These are phyloP conservation scores for Podocnemis expansa DNA, from an alignment of 2,113 vertebrate genomes.

Conservation along the genomic window DNA sequence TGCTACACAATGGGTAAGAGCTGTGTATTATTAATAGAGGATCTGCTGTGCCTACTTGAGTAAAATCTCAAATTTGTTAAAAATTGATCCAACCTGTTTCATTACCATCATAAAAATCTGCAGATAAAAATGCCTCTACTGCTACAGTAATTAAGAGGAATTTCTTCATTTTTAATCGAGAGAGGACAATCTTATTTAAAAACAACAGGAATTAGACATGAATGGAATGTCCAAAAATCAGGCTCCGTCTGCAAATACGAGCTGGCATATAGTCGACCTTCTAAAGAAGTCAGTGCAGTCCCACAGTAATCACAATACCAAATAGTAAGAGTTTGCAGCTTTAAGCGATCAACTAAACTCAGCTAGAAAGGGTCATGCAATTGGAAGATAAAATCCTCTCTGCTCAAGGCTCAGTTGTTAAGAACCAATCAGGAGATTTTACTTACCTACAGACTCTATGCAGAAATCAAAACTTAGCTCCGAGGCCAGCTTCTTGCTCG, in stretches of 20 bases:
- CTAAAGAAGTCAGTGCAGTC: not conserved
- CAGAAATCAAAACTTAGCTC: constrained; percentile 98
- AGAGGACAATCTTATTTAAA: not conserved
- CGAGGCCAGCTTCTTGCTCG: constrained; percentile 96
- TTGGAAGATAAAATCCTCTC: not conserved
- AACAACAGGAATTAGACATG: not conserved
- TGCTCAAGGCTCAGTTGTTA: not conserved
- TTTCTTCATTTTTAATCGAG: not conserved
- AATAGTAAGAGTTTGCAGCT: accelerated
- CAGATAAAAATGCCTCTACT: not conserved
- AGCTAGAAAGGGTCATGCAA: not conserved
- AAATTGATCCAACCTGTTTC: not conserved
- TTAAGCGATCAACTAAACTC: too few species aligned
- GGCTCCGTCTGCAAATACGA: accelerated
- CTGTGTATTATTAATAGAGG: not conserved
- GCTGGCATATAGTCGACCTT: not conserved
- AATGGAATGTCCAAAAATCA: not conserved
- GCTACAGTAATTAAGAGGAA: not conserved
- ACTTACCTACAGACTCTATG: constrained; percentile 95
- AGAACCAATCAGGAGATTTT: not conserved
- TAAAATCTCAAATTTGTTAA: not conserved
- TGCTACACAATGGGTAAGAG: not conserved
- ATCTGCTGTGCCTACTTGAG: not conserved
- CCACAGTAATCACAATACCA: not conserved
- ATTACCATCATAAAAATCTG: not conserved